These are phyloP conservation scores for Neosalanx taihuensis DNA, from an alignment of 2,797 vertebrate genomes.

Conservation along the genomic window DNA sequence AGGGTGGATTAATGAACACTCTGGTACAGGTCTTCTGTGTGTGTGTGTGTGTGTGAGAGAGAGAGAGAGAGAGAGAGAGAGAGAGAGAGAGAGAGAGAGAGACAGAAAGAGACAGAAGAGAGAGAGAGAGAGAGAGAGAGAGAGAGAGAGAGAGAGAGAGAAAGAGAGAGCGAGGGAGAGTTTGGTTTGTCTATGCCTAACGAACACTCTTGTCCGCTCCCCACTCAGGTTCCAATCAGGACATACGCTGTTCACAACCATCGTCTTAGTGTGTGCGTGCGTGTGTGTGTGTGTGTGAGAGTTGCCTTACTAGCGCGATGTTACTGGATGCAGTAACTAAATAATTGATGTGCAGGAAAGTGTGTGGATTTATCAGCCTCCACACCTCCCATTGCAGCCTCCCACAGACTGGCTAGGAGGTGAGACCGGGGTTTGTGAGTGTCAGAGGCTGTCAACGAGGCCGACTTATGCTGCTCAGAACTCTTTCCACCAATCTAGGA, in stretches of 20 bases:
- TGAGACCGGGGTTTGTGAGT: background rate
- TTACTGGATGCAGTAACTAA: constrained; percentile 64
- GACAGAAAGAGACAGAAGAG: too few relatives aligned
- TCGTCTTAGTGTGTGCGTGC: constrained; percentile 15
- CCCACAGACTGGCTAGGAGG: background rate
- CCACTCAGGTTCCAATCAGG: constrained; percentile 70
- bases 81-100: constrained; percentile 64
- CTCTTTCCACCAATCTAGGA: background rate
- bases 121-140: constrained; percentile 29
- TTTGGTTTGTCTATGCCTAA: constrained; percentile 61
- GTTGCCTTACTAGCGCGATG: background rate
- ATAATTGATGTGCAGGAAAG: constrained; percentile 76
- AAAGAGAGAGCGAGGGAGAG: constrained; percentile 57
- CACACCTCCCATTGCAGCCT: constrained; percentile 18
- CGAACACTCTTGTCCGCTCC: constrained; percentile 72
- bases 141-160: constrained; percentile 67
- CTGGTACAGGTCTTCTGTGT: constrained; percentile 56
- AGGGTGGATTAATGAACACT: too few relatives aligned
- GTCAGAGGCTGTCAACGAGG: background rate
- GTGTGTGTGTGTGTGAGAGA: constrained; percentile 69
- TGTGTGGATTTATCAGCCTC: constrained; percentile 47
- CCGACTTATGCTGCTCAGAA: constrained; percentile 4
- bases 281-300: background rate
- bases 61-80: constrained; percentile 68
- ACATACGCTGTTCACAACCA: constrained; percentile 54